phyloP scores from a whole-genome alignment of 2,797 vertebrate genomes.

The Gymnodraco acuticeps region DNA sequence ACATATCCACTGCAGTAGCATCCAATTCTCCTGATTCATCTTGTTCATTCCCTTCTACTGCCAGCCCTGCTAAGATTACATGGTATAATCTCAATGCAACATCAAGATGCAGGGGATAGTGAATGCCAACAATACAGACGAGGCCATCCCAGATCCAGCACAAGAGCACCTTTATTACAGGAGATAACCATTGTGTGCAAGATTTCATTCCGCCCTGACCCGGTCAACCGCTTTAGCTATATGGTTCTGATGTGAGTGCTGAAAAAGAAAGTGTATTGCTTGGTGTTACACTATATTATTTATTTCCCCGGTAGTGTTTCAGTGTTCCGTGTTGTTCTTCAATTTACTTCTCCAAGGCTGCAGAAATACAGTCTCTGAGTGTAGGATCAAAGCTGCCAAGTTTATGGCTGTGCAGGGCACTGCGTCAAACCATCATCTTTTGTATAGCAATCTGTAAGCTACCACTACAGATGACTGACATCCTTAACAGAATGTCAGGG shows the following conservation, averaged over 20 bases:
- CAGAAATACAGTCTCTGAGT: conserved; percentile 27
- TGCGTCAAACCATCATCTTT: conserved; percentile 68
- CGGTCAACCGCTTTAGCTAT: conserved; percentile 63
- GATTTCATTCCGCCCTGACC: conserved; percentile 73
- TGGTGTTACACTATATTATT: conserved; percentile 57
- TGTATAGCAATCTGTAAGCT: conserved; percentile 47
- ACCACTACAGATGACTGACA: conserved; percentile 67
- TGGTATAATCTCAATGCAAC: conserved; percentile 74
- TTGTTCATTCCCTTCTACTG: conserved; percentile 61
- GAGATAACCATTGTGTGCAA: conserved; percentile 72
- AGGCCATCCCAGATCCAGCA: conserved; percentile 62
- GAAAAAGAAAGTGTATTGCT: conserved; percentile 62
- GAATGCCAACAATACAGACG: conserved; percentile 76
- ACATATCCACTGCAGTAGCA: conserved; percentile 31
- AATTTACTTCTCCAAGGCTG: conserved; percentile 18
- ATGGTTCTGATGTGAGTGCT: conserved; percentile 49
- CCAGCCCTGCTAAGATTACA: conserved; percentile 71
- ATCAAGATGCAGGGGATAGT: conserved; percentile 78
- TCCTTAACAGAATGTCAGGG: conserved; percentile 68
- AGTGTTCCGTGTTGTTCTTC: conserved; percentile 42
- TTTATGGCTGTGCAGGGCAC: conserved; percentile 49
- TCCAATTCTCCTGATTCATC: conserved; percentile 77
- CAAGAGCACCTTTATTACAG: conserved; percentile 69
- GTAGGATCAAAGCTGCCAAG: conserved; percentile 40
- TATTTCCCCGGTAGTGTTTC: conserved; percentile 45